Base-by-base conservation (phyloP, 1,140 invertebrate genomes). In the Spodoptera litura region DNA sequence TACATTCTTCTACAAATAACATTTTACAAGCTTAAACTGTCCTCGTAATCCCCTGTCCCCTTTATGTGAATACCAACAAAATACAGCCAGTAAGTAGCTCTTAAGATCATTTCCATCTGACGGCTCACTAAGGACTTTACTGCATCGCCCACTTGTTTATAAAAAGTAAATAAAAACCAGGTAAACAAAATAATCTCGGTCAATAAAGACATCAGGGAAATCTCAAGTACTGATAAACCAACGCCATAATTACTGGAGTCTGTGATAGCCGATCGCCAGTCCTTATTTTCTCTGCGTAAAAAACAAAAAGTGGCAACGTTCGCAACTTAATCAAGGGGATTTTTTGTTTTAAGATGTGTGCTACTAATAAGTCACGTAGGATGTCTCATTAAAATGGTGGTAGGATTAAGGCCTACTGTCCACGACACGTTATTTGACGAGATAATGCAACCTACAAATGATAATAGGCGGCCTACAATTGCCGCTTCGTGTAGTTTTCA, bases 141-240 rank as follows among this genome's bases (percentile, higher is more conserved):
- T 59, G 25, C 38, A 15, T 13, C 71, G 20, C 20, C 35, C 59
- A 38, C 20, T 52, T 53, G n/a, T 64, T 2, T 49, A 64, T 13
- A 64, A 62, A 75, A 35, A 49, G 38, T 70, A 70, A 53, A 70
- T 55, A 70, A 72, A 71, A 38, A 52, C 52, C 35, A 35, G 61
- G 71, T 73, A 64, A 75, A 77, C 74, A 77, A 68, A 79, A 82
- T 82, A 81, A 85, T 84, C 82, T 82, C 62, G 64, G 61, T 73
- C 81, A 86, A 88, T 88, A 86, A 85, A 88, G 86, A 85, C 85
- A 86, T 88, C 85, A 71, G 75, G 61, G 71, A 86, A 87, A 87
- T 87, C 86, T 88, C 81, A 52, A 70, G 72, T 15, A 64, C 68
- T 83, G 84, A 86, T 87, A 87, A 83, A 58, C 73, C 80, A 71